Conservation (phyloP, 2,888 invertebrate species). For the Phyllotreta striolata region DNA sequence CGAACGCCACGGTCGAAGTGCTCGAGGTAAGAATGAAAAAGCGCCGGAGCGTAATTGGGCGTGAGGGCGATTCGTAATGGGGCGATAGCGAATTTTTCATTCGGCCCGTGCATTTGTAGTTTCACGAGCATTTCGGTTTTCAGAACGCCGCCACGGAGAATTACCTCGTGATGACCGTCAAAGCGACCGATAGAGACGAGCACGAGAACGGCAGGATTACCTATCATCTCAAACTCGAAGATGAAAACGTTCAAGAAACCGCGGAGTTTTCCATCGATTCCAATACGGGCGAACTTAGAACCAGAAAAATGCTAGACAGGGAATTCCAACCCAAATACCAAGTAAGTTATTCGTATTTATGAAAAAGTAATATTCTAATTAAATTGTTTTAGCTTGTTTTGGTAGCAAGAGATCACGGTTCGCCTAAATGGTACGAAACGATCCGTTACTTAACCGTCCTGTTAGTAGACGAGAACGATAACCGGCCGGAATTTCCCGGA, state of each 20-base stretch:
- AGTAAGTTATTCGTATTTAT: conserved; percentile 56
- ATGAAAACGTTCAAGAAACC: conserved; percentile 76
- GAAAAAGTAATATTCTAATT: too few relatives aligned
- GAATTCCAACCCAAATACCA: conserved; percentile 74
- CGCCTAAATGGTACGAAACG: conserved; percentile 81
- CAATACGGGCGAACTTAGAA: conserved; percentile 81
- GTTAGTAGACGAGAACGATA: conserved; percentile 83
- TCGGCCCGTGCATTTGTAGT: conserved; percentile 18
- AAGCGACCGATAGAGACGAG: conserved; percentile 81
- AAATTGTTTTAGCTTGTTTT: conserved; percentile 73
- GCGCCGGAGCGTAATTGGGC: not conserved
- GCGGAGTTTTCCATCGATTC: conserved; percentile 82
- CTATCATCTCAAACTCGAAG: conserved; percentile 80
- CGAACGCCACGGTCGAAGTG: conserved; percentile 80
- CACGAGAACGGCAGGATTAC: conserved; percentile 86
- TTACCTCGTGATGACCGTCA: conserved; percentile 81
- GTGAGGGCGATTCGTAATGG: not conserved
- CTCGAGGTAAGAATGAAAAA: conserved; percentile 71
- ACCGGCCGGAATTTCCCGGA: conserved; percentile 78
- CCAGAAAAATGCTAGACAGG: conserved; percentile 80
- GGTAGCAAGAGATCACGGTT: conserved; percentile 84
- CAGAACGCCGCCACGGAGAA: conserved; percentile 78
- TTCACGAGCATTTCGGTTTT: conserved; percentile 41
- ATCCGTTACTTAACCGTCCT: conserved; percentile 77
- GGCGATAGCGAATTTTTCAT: not conserved